Conservation (phyloP, 2,888 invertebrate species). For the Aromia moschata region DNA sequence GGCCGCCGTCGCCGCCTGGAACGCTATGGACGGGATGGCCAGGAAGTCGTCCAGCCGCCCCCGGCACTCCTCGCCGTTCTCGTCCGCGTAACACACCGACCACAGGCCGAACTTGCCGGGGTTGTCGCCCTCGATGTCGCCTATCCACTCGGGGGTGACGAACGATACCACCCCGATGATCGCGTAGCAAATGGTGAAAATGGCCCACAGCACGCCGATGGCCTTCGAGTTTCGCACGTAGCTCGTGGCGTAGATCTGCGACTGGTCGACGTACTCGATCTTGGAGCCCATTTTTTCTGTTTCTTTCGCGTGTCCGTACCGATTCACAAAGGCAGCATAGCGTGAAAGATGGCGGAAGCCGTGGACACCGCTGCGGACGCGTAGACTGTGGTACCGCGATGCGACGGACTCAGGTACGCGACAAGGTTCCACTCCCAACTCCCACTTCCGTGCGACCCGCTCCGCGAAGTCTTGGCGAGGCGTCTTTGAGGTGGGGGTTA, state of each 20-base stretch:
- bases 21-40: constrained; percentile 78
- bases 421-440: constrained; percentile 22
- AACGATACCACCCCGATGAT: constrained; percentile 95
- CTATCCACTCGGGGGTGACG: constrained; percentile 86
- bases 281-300: constrained; percentile 84
- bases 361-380: constrained; percentile 1
- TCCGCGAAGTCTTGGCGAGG: too few relatives aligned
- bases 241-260: constrained; percentile 89
- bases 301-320: background rate
- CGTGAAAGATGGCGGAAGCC: constrained; percentile 22
- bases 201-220: constrained; percentile 96
- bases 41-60: constrained; percentile 86
- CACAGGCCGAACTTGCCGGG: constrained; percentile 94
- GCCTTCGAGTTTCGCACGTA: constrained; percentile 93
- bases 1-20: constrained; percentile 88
- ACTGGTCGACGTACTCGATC: constrained; percentile 91
- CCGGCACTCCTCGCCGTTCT: constrained; percentile 82
- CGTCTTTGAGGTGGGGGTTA: too few relatives aligned
- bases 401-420: constrained; percentile 14
- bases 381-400: constrained; percentile 4
- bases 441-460: too few relatives aligned
- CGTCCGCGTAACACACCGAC: constrained; percentile 84
- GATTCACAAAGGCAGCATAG: constrained; percentile 14
- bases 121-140: constrained; percentile 85
- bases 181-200: constrained; percentile 96